Conservation (phyloP, 2,797 vertebrate genomes). For the Tamandua tetradactyla region DNA sequence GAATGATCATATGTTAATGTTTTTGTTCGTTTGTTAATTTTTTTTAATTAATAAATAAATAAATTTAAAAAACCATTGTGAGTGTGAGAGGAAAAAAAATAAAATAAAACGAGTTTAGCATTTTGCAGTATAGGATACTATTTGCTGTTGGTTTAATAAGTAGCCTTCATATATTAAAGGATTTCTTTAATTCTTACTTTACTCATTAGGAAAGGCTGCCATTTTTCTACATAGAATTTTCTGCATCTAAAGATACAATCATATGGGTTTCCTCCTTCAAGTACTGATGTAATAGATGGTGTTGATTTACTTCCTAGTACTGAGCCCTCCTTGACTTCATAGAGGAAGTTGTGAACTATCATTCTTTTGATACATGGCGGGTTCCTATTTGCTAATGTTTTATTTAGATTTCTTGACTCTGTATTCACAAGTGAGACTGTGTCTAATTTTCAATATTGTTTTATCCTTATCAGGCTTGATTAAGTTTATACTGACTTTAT, state of each 20-base stretch:
- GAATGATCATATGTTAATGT: too few relatives aligned
- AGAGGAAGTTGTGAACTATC: neutral
- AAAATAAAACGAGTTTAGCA: too few relatives aligned
- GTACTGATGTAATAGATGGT: neutral
- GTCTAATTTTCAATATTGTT: neutral
- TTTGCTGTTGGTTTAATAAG: neutral
- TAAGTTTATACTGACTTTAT: slow-evolving; percentile 30
- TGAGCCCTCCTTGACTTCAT: neutral
- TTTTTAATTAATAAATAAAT: too few relatives aligned
- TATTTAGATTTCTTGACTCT: slow-evolving; percentile 17
- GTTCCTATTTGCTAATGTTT: slow-evolving; percentile 8
- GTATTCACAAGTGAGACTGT: neutral
- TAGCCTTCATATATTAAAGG: neutral
- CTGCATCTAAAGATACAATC: neutral
- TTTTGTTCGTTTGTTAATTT: too few relatives aligned
- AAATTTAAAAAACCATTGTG: too few relatives aligned
- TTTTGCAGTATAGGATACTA: neutral
- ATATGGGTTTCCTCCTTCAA: neutral
- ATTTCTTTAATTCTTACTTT: slow-evolving; percentile 34
- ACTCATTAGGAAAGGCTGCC: neutral
- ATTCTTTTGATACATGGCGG: neutral
- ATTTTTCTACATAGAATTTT: neutral
- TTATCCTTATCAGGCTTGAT: neutral
- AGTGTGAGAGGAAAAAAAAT: too few relatives aligned
- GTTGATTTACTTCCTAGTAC: neutral